Percentiles rank a stretch among this genome's conserved stretches.
Conservation (phyloP, 1,140 invertebrate genomes). For the Araneus ventricosus region DNA sequence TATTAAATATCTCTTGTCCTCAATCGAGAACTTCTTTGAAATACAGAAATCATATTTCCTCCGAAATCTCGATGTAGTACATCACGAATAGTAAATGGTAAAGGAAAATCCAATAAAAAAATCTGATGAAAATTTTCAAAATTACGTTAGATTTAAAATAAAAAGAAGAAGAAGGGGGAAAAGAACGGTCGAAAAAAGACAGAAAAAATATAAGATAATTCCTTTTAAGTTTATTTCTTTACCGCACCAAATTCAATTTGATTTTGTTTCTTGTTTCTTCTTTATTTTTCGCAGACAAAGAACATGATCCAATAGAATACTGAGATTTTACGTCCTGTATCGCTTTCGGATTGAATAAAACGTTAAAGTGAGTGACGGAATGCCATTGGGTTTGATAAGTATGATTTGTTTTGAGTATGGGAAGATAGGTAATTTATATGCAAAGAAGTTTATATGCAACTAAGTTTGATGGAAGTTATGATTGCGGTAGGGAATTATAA, state of each 20-base stretch:
- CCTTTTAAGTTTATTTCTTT: slow-evolving; percentile 60
- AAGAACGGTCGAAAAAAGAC: neutral
- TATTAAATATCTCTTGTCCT: slow-evolving; percentile 17
- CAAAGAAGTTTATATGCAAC: neutral
- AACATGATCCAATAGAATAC: neutral
- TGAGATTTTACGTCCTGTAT: neutral
- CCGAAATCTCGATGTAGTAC: neutral
- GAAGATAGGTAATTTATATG: neutral
- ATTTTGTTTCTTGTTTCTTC: slow-evolving; percentile 37
- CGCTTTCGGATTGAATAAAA: slow-evolving; percentile 11
- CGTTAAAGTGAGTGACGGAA: neutral
- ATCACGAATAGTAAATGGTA: slow-evolving; percentile 43
- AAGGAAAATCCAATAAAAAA: neutral
- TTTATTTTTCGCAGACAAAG: slow-evolving; percentile 16
- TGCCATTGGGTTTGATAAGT: slow-evolving; percentile 12
- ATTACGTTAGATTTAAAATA: slow-evolving; percentile 59
- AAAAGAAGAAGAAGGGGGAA: neutral
- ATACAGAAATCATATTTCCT: slow-evolving; percentile 2
- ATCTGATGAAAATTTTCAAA: slow-evolving; percentile 30
- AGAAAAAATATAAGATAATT: slow-evolving; percentile 32
- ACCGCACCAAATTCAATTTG: slow-evolving; percentile 67
- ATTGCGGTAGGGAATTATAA: neutral
- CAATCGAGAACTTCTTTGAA: neutral
- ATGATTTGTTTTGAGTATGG: neutral
- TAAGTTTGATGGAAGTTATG: neutral